Evolutionary conservation across 1,140 invertebrate species (phyloP), one percentile per base, ranked within the genome.

Genomic region (Orius laevigatus): DNA sequence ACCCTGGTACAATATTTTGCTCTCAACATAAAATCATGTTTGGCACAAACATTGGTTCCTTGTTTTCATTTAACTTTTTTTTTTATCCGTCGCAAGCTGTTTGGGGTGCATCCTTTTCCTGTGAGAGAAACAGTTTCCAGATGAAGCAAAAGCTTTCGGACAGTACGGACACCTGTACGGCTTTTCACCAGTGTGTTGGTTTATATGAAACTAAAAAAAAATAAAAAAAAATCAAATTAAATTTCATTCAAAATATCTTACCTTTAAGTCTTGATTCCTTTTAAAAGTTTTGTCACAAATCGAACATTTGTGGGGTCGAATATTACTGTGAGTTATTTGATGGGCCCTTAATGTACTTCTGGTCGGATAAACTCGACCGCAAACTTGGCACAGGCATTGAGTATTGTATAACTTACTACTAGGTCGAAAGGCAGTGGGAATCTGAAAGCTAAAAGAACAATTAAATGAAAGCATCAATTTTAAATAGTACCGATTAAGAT

Each of bases 161-260:
- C 84, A 88, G 59, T 82, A 83, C 15, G 76, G 74, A 68, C 85
- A 88, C 59, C 79, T 74, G 64, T 85, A 85, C 5, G 83, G 83
- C 52, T 79, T 72, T 14, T 76, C 80, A 36, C 83, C 84, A 14
- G 81, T 86, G 60, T 89, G 83, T 57, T 81, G 78, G 60, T 82
- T 81, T 54, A 79, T 76, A 60, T 82, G 79, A 62, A 82, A 81
- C 70, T 76, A 41, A 25, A 43, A 52, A 25, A 4, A 32, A 41
- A 45, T 34, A 42, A 49, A 43, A 43, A 12, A 10, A 47, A 15
- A 36, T 16, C 5, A 19, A 49, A 10, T 33, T 46, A 15, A 48
- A 12, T 15, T 38, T 35, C 9, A 14, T 14, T 15, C 40, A 39
- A 41, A 44, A 25, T 6, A 45, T 48, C 39, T 59, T 63, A 74